Evolutionary conservation across 2,797 vertebrate genomes (phyloP).

Genomic region (Sebastes cheni): DNA sequence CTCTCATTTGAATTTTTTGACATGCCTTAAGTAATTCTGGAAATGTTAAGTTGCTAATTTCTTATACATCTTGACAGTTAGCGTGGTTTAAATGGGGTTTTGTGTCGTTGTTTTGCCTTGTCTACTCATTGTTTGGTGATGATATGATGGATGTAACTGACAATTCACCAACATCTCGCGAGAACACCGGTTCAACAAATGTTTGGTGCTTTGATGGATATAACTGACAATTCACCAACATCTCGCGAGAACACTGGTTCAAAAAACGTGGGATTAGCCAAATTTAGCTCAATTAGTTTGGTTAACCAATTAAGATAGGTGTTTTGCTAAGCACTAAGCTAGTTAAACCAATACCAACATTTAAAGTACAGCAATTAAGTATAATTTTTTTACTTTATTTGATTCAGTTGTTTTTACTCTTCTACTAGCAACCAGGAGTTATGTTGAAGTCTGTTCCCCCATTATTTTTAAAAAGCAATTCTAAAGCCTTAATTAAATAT

Average conservation of each 20-base stretch:
- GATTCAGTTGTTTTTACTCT: not conserved
- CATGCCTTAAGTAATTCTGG: accelerated
- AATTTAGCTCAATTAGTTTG: not conserved
- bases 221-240: no score
- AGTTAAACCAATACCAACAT: no score
- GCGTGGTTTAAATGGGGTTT: not conserved
- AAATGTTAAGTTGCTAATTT: not conserved
- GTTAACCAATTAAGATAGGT: not conserved
- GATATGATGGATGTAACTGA: not conserved
- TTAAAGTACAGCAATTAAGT: not conserved
- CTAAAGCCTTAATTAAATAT: no score
- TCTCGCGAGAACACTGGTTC: no score
- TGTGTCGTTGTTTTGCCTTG: not conserved
- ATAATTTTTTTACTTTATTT: not conserved
- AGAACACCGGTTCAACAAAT: no score
- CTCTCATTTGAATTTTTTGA: not conserved
- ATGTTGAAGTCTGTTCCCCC: not conserved
- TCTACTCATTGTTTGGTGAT: not conserved
- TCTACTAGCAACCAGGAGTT: not conserved
- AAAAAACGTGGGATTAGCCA: not conserved
- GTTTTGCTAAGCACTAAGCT: not conserved
- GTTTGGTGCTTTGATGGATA: not conserved
- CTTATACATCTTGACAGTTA: not conserved
- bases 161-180: no score
- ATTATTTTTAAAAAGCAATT: no score